Evolutionary conservation across 2,113 vertebrate genomes (phyloP).

Genomic region (Myotis yumanensis): DNA sequence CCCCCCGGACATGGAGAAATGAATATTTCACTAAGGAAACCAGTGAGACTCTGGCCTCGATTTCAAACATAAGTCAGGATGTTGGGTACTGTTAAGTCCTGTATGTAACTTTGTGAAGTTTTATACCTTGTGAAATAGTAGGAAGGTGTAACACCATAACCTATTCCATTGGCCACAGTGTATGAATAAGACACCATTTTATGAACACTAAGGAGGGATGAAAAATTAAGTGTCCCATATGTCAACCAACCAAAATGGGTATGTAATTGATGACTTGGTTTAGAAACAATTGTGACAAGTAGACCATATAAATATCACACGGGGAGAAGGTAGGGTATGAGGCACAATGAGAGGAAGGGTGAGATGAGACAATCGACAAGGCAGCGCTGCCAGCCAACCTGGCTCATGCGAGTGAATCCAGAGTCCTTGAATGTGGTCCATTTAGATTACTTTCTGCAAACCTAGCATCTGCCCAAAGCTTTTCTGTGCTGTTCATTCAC

Average conservation of each 20-base stretch:
- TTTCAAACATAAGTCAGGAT: conserved; percentile 12
- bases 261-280: background rate
- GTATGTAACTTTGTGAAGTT: background rate
- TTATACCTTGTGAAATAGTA: background rate
- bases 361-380: background rate
- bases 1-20: conserved; percentile 5
- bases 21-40: background rate
- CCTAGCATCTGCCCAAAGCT: background rate
- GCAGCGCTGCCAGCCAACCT: background rate
- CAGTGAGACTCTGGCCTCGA: background rate
- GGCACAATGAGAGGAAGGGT: too few species aligned
- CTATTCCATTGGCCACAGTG: background rate
- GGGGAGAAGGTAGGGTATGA: background rate
- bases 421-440: background rate
- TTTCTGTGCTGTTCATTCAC: background rate
- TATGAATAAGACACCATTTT: background rate
- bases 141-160: background rate
- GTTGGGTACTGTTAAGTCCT: background rate
- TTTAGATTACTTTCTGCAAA: background rate
- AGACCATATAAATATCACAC: background rate
- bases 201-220: background rate
- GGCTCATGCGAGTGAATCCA: background rate
- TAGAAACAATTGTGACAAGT: background rate
- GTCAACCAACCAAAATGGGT: background rate
- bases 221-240: background rate